Percentiles rank a stretch among this genome's conserved stretches.
These are phyloP conservation scores for Eulemur rufifrons DNA, from an alignment of 2,113 vertebrate species.

Conservation along the genomic window DNA sequence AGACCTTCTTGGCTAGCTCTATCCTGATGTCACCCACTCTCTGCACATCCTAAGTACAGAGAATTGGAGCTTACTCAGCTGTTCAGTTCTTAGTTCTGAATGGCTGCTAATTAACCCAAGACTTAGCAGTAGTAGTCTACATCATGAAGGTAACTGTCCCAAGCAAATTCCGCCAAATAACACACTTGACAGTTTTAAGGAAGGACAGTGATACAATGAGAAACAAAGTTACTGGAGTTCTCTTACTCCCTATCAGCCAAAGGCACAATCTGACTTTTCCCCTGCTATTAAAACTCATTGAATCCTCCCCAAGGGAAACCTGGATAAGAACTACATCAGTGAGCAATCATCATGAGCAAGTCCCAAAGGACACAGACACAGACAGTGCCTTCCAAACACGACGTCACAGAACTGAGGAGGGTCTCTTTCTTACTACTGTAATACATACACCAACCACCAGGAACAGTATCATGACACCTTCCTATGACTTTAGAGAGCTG, in stretches of 20 bases:
- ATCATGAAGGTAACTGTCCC: not conserved
- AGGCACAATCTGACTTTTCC: not conserved
- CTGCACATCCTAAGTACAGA: not conserved
- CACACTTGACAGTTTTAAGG: not conserved
- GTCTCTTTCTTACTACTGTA: not conserved
- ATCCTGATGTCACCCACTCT: not conserved
- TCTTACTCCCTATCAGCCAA: not conserved
- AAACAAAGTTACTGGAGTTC: conserved; percentile 11
- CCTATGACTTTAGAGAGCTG: conserved; percentile 12
- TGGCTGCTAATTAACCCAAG: not conserved
- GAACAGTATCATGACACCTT: not conserved
- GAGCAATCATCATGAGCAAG: not conserved
- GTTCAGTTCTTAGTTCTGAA: not conserved
- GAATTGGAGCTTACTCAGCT: not conserved
- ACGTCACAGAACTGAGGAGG: not conserved
- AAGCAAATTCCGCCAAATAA: conserved; percentile 6
- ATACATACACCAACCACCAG: not conserved
- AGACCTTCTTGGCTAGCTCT: not conserved
- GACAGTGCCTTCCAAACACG: not conserved
- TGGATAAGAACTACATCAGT: not conserved
- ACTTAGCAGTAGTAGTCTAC: not conserved
- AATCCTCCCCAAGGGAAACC: not conserved
- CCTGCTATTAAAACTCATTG: not conserved
- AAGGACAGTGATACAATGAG: conserved; percentile 32
- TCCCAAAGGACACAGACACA: not conserved